Evolutionary conservation across 2,797 vertebrate genomes (phyloP).

Genomic region (Scarus forsteni): DNA sequence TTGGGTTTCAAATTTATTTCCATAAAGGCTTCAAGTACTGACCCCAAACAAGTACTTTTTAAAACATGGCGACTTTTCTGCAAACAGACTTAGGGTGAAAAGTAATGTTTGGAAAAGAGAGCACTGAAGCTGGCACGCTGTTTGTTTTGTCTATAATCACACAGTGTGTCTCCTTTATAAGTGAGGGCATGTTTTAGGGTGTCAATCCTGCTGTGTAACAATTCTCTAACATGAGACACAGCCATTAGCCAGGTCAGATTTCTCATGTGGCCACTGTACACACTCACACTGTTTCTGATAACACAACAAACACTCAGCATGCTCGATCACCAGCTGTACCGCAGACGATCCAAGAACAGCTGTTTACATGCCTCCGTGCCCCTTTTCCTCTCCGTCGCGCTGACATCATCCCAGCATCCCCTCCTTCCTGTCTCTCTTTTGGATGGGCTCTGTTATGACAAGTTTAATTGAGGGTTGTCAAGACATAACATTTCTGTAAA

Average conservation of each 20-base stretch:
- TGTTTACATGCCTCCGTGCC: conserved; percentile 72
- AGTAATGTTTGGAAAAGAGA: neutral
- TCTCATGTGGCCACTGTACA: conserved; percentile 36
- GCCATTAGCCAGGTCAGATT: conserved; percentile 63
- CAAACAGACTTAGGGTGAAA: conserved; percentile 8
- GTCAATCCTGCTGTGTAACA: conserved; percentile 42
- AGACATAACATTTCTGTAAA: conserved; percentile 87
- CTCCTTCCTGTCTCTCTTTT: conserved; percentile 82
- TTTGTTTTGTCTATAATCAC: conserved; percentile 44
- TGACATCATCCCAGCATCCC: conserved; percentile 83
- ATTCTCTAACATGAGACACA: conserved; percentile 40
- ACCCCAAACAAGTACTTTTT: conserved; percentile 44
- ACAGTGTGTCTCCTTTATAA: conserved; percentile 15
- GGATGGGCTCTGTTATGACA: conserved; percentile 88
- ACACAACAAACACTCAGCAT: conserved; percentile 56
- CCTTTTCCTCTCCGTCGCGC: conserved; percentile 43
- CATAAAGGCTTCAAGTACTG: conserved; percentile 46
- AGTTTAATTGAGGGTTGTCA: conserved; percentile 89
- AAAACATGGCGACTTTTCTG: conserved; percentile 4
- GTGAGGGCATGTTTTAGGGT: conserved; percentile 50
- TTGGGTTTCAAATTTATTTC: conserved; percentile 72
- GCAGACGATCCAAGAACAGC: conserved; percentile 74
- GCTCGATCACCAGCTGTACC: conserved; percentile 47
- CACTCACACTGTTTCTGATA: conserved; percentile 55
- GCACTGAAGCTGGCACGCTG: conserved; percentile 1